Evolutionary conservation across 2,797 vertebrate species (phyloP).

Genomic region (Poeciliopsis turneri): DNA sequence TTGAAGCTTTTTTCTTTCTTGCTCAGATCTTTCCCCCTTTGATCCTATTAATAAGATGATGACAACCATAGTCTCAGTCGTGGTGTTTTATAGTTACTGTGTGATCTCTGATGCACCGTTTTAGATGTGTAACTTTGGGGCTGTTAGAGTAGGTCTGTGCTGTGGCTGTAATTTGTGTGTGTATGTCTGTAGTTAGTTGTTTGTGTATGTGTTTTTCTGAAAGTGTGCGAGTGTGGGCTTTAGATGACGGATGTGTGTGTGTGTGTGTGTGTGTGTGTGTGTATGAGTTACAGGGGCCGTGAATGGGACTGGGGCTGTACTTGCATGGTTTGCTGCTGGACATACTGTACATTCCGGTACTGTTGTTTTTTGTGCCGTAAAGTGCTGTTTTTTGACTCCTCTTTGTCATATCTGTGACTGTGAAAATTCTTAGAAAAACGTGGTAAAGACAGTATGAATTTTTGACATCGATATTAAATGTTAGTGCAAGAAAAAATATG

Average conservation of each 20-base stretch:
- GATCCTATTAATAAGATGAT: conserved; percentile 53
- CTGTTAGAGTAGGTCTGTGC: conserved; percentile 69
- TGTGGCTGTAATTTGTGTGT: conserved; percentile 66
- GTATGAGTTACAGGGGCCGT: conserved; percentile 11
- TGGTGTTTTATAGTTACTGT: conserved; percentile 62
- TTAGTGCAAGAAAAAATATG: conserved; percentile 43
- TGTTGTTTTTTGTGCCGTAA: conserved; percentile 78
- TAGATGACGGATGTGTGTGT: not conserved
- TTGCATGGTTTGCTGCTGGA: conserved; percentile 67
- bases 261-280: not conserved
- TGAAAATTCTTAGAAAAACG: conserved; percentile 66
- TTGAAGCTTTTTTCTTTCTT: conserved; percentile 15
- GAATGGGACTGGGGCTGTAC: conserved; percentile 41
- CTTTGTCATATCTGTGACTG: conserved; percentile 70
- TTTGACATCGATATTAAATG: conserved; percentile 39
- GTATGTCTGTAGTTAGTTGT: conserved; percentile 37
- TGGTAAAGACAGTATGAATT: conserved; percentile 48
- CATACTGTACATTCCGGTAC: conserved; percentile 77
- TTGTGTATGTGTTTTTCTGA: conserved; percentile 12
- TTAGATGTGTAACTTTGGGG: conserved; percentile 64
- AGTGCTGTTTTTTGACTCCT: conserved; percentile 78
- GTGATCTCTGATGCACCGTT: conserved; percentile 60
- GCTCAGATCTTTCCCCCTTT: conserved; percentile 26
- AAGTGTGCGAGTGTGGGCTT: conserved; percentile 38
- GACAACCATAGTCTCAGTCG: conserved; percentile 49